Percentiles rank a stretch among this genome's conserved stretches.
Evolutionary conservation across 1,140 invertebrate genomes (phyloP).

Genomic region (Argopecten irradians): DNA sequence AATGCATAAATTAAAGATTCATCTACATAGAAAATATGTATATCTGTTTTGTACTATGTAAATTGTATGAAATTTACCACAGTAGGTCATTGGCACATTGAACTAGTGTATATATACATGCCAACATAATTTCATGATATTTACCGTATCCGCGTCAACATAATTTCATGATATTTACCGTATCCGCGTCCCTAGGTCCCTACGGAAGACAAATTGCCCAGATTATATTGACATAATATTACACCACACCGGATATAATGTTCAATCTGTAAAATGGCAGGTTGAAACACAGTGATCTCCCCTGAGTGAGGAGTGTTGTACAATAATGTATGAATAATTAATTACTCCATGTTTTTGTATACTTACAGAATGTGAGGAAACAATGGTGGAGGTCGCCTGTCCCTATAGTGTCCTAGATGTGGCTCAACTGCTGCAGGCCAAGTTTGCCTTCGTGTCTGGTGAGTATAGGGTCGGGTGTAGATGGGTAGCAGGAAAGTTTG

Average conservation of each 20-base stretch:
- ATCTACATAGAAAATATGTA: no score
- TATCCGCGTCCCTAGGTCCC: not conserved
- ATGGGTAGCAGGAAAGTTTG: no score
- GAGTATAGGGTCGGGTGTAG: conserved; percentile 47
- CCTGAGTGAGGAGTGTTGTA: not conserved
- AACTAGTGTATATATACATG: no score
- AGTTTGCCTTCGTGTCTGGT: conserved; percentile 93
- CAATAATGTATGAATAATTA: not conserved
- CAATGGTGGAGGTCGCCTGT: conserved; percentile 78
- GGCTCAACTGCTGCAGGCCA: conserved; percentile 88
- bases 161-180: not conserved
- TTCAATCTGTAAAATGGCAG: conserved; percentile 15
- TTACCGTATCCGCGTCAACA: not conserved
- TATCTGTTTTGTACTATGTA: no score
- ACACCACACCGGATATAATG: not conserved
- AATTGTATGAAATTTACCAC: no score
- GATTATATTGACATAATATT: not conserved
- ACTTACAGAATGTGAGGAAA: conserved; percentile 76
- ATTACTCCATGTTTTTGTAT: not conserved
- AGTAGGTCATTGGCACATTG: no score
- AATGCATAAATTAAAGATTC: no score
- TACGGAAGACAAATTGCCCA: not conserved
- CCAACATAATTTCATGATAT: not conserved
- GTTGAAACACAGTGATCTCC: not conserved
- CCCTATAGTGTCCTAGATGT: conserved; percentile 86